Conservation (phyloP, 2,797 vertebrate species). For the Gymnoscopelus braueri region DNA sequence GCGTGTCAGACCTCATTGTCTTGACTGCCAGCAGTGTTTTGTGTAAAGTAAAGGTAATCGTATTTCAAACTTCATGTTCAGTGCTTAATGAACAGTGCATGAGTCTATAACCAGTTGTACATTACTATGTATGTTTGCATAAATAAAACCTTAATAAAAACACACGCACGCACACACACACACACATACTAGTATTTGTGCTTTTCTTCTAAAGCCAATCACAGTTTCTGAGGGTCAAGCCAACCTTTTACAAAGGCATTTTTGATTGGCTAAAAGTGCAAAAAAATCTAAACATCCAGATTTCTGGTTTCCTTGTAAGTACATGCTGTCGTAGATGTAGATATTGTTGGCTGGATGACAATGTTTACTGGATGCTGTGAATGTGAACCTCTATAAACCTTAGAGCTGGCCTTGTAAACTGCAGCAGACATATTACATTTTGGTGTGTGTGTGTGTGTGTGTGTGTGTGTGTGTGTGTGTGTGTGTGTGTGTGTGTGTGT, state of each 20-base stretch:
- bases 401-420: slow-evolving; percentile 34
- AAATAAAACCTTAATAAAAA: no score
- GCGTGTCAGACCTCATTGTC: background rate
- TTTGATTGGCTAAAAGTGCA: no score
- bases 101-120: background rate
- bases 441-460: slow-evolving; percentile 5
- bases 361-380: slow-evolving; percentile 17
- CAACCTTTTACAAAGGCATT: no score
- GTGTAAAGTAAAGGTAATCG: background rate
- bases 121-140: no score
- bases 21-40: background rate
- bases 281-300: no score
- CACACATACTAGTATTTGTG: no score
- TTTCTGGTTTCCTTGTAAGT: no score
- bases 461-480: no score
- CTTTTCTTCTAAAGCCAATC: no score
- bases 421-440: slow-evolving; percentile 20
- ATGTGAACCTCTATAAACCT: slow-evolving; percentile 29
- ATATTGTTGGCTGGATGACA: slow-evolving; percentile 25
- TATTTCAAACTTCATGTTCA: background rate
- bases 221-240: no score
- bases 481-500: no score
- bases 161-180: no score
- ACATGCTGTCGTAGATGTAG: background rate
- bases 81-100: background rate